phyloP scores from a whole-genome alignment of 1,140 invertebrate genomes.

The Temnothorax longispinosus region DNA sequence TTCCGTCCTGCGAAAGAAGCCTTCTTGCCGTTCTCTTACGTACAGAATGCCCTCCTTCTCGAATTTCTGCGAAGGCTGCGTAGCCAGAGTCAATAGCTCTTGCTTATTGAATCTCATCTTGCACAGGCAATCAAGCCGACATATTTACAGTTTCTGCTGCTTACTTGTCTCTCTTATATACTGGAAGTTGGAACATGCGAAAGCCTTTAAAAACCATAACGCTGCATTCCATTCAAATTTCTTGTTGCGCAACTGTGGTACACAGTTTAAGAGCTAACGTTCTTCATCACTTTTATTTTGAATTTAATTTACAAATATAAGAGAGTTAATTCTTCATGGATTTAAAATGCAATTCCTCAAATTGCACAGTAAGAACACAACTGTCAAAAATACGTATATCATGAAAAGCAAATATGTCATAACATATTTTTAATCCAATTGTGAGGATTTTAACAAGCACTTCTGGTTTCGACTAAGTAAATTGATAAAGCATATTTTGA shows the following conservation, averaged over 20 bases:
- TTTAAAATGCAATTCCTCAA: neutral
- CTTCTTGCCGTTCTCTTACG: conserved; percentile 95
- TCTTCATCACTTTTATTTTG: neutral
- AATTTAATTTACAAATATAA: neutral
- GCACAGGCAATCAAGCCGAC: conserved; percentile 45
- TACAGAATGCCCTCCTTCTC: conserved; percentile 96
- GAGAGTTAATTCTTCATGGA: neutral
- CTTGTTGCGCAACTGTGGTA: neutral
- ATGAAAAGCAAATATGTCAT: neutral
- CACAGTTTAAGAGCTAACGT: neutral
- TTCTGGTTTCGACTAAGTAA: neutral
- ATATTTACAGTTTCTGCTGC: conserved; percentile 23
- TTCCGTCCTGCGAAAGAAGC: conserved; percentile 96
- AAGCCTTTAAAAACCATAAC: neutral
- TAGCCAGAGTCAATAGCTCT: conserved; percentile 93
- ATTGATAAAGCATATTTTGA: neutral
- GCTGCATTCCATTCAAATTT: neutral
- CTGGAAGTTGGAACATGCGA: conserved; percentile 21
- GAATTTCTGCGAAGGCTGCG: conserved; percentile 94
- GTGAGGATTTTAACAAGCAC: neutral
- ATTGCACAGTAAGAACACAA: neutral
- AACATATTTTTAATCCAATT: too few species aligned
- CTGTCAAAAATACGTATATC: neutral
- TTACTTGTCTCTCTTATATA: conserved; percentile 30
- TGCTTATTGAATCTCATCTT: conserved; percentile 97